A percentile compares a stretch with the other conserved stretches of the same genome.
Conservation (phyloP, 2,113 vertebrate species). For the Naja naja region DNA sequence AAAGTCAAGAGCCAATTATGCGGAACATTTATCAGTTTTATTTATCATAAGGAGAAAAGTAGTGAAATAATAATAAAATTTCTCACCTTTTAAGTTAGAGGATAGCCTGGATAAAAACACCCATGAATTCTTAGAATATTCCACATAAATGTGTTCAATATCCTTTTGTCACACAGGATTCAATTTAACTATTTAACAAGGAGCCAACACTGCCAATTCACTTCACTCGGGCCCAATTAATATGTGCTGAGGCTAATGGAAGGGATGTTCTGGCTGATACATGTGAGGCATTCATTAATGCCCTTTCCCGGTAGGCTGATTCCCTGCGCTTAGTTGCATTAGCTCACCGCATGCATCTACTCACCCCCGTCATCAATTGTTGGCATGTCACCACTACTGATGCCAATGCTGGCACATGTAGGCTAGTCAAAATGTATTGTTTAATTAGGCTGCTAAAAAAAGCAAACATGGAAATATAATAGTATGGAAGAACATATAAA, state of each 20-base stretch:
- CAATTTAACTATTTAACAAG: background rate
- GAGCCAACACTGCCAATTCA: background rate
- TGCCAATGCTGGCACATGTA: background rate
- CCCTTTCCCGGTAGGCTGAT: background rate
- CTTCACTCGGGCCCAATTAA: background rate
- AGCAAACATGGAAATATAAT: background rate
- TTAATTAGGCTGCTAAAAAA: background rate
- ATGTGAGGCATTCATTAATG: background rate
- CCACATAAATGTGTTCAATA: background rate
- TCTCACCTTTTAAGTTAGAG: background rate
- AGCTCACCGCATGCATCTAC: background rate
- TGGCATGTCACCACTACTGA: background rate
- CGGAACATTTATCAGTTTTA: background rate
- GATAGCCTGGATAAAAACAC: background rate
- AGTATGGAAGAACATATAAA: background rate
- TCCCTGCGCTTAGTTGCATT: background rate
- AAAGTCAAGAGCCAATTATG: background rate
- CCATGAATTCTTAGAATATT: background rate
- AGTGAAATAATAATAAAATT: background rate
- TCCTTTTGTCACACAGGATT: background rate
- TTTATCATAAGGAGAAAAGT: background rate
- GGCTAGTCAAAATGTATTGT: background rate
- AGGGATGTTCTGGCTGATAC: background rate
- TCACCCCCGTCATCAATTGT: background rate
- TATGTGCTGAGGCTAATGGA: background rate